phyloP scores from a whole-genome alignment of 2,888 invertebrate species.

The Erebia palarica region DNA sequence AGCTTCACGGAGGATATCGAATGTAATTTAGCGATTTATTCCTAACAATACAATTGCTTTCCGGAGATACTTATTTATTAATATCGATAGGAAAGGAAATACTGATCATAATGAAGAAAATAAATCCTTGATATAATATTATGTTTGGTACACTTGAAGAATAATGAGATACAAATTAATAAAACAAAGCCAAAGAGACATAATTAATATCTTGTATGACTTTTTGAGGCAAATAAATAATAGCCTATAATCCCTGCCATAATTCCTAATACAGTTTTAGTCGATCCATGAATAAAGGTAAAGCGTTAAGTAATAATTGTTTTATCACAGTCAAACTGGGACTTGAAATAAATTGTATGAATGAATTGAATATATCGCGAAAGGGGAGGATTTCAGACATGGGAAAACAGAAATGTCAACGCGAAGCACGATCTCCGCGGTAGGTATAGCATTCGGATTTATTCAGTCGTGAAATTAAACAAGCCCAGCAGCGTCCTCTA shows the following conservation, averaged over 20 bases:
- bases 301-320: not conserved
- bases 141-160: constrained; percentile 14
- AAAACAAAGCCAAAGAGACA: not conserved
- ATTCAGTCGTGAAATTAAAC: constrained; percentile 81
- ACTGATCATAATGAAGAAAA: constrained; percentile 19
- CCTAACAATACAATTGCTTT: constrained; percentile 30
- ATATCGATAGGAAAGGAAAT: constrained; percentile 8
- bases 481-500: constrained; percentile 72
- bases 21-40: constrained; percentile 38
- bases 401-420: constrained; percentile 62
- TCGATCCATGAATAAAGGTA: not conserved
- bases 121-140: constrained; percentile 19
- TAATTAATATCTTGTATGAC: not conserved
- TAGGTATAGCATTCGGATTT: constrained; percentile 75
- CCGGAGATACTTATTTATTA: constrained; percentile 18
- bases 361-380: constrained; percentile 45
- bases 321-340: constrained; percentile 6
- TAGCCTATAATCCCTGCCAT: not conserved
- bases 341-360: constrained; percentile 22
- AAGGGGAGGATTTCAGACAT: constrained; percentile 62
- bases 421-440: constrained; percentile 53
- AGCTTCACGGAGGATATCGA: constrained; percentile 37
- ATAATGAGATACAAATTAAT: not conserved
- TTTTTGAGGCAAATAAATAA: not conserved
- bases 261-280: not conserved